A percentile compares a stretch with the other conserved stretches of the same genome.
These are phyloP conservation scores for Drosophila lacicola DNA, from an alignment of 2,888 invertebrate genomes.

Conservation along the genomic window DNA sequence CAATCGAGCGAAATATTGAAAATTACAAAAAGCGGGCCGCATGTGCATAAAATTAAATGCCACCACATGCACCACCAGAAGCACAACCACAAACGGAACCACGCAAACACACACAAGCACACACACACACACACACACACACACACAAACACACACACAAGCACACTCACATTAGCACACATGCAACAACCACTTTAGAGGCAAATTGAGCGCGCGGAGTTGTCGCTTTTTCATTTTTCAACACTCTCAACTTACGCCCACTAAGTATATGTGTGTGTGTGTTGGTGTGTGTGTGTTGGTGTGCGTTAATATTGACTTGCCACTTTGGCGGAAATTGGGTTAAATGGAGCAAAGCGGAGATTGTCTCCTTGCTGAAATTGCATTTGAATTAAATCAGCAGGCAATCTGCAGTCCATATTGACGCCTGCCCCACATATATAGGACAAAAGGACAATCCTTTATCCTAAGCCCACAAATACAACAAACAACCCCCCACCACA, in stretches of 20 bases:
- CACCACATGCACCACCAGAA: slow-evolving; percentile 27
- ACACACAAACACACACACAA: slow-evolving; percentile 3
- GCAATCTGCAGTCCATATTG: slow-evolving; percentile 59
- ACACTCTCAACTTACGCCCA: slow-evolving; percentile 40
- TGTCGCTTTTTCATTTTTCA: slow-evolving; percentile 42
- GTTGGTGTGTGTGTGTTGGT: slow-evolving; percentile 21
- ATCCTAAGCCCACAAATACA: too few relatives aligned
- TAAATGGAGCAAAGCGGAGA: slow-evolving; percentile 67
- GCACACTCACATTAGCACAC: slow-evolving; percentile 4
- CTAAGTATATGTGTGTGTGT: slow-evolving; percentile 13
- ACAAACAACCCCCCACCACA: neutral
- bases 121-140: slow-evolving; percentile 6
- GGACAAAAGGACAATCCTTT: slow-evolving; percentile 1
- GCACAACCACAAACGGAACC: slow-evolving; percentile 11
- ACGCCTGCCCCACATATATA: neutral
- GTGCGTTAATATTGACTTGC: slow-evolving; percentile 65
- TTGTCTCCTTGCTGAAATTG: slow-evolving; percentile 62
- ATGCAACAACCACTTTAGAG: slow-evolving; percentile 38
- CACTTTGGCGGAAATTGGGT: slow-evolving; percentile 64
- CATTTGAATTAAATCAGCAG: slow-evolving; percentile 68
- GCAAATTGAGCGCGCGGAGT: slow-evolving; percentile 57
- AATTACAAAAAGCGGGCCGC: slow-evolving; percentile 49
- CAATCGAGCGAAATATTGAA: slow-evolving; percentile 64
- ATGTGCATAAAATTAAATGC: slow-evolving; percentile 65
- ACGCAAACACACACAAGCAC: neutral